Evolutionary conservation across 2,797 vertebrate genomes (phyloP), one percentile per base, ranked within the genome.

Genomic region (Lophius americanus): DNA sequence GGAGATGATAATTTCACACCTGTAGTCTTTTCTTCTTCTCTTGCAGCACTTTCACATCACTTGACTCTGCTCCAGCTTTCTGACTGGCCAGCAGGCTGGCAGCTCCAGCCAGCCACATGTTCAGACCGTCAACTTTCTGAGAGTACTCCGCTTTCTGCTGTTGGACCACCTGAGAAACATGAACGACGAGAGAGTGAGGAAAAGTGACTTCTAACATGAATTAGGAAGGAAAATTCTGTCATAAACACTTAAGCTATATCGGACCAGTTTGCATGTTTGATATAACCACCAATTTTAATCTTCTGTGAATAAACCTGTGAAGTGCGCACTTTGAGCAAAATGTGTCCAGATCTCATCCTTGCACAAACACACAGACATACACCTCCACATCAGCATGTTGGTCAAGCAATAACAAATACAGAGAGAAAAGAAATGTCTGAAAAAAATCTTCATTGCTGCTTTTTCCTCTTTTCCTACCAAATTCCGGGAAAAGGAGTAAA

Each of bases 71-170:
- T 63, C 87, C 90, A 1, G 76, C 61, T 59, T 79, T 95, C 81
- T 95, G 95, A 90, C 72, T 89, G 41, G 82, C 86, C 89, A 99
- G 76, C 0, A 88, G 4, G 51, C 84, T 83, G 76, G 96, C 95
- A 0, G 96, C 94, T 75, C 95, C 94, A 8, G 90, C 91, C 83
- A 97, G 87, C 96, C 96, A 99, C 87, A 60, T 70, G 49, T 86
- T 90, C 46, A 99, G 94, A 68, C 93, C 94, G 4, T 97, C 95
- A 61, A 99, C 88, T 78, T 96, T 96, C 88, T 91, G 94, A 1
- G 94, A 93, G 74, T 94, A 97, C 51, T 95, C 94, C 4, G 92
- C 90, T 84, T 96, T 96, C 76, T 98, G 96, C 89, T 97, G 96
- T 79, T 98, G 95, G 49, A 96, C 93, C 2, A 95, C 95, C 98